Evolutionary conservation across 2,113 vertebrate species (phyloP).

Genomic region (Macrotis lagotis): DNA sequence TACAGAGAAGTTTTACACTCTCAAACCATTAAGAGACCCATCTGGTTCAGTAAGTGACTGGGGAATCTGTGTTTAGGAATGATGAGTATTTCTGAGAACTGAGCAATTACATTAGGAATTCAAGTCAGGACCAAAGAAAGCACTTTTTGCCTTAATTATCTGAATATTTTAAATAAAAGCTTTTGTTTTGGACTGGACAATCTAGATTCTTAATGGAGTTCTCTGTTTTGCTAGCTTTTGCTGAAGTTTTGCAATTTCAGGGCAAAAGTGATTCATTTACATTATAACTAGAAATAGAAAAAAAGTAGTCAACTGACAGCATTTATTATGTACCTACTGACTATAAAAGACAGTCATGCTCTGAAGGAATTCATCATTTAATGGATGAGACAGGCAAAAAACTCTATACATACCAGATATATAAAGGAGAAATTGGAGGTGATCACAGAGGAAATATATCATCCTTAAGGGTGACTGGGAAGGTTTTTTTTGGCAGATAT

Average conservation of each 20-base stretch:
- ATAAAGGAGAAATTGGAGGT: background rate
- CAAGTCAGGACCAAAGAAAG: conserved; percentile 10
- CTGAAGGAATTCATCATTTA: background rate
- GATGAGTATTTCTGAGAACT: background rate
- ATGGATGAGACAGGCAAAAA: background rate
- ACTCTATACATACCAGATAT: background rate
- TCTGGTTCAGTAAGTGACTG: background rate
- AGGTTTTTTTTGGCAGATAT: background rate
- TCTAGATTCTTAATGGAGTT: background rate
- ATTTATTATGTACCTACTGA: too few relatives aligned
- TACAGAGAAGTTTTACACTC: background rate
- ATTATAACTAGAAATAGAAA: background rate
- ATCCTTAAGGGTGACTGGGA: background rate
- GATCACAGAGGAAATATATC: background rate
- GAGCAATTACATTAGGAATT: conserved; percentile 24
- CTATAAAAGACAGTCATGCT: background rate
- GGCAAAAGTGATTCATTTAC: background rate
- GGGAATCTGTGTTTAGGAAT: background rate
- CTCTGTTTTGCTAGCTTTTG: conserved; percentile 22
- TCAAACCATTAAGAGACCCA: background rate
- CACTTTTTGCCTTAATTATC: conserved; percentile 24
- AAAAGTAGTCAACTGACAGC: too few relatives aligned
- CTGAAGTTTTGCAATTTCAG: background rate
- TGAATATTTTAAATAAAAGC: conserved; percentile 40
- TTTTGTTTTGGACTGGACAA: conserved; percentile 18